phyloP scores from a whole-genome alignment of 2,113 vertebrate genomes.

The Oreotrochilus melanogaster region DNA sequence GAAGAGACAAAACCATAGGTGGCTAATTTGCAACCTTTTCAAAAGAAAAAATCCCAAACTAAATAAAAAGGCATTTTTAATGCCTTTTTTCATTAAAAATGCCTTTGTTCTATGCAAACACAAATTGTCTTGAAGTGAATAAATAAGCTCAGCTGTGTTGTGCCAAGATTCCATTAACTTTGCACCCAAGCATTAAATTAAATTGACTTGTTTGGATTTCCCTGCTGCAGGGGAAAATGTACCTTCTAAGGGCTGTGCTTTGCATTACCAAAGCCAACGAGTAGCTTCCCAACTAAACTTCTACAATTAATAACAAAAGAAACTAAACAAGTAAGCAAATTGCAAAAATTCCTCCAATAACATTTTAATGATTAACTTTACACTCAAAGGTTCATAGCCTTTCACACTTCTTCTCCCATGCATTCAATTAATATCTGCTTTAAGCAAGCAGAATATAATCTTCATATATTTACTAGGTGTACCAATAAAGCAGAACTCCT shows the following conservation, averaged over 20 bases:
- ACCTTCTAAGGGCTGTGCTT: conserved; percentile 52
- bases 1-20: neutral
- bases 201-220: conserved; percentile 59
- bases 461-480: neutral
- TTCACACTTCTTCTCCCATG: neutral
- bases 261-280: conserved; percentile 52
- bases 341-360: conserved; percentile 59
- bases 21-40: neutral
- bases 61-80: neutral
- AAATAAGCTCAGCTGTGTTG: conserved; percentile 70
- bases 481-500: neutral
- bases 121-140: neutral
- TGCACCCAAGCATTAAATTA: conserved; percentile 76
- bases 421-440: conserved; percentile 17
- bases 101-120: neutral
- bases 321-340: conserved; percentile 59
- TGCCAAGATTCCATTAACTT: conserved; percentile 73
- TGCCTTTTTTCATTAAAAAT: neutral
- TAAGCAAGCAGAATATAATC: neutral
- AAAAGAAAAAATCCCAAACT: neutral
- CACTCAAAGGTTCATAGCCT: neutral
- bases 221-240: conserved; percentile 40
- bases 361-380: conserved; percentile 33
- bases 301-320: conserved; percentile 59
- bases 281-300: conserved; percentile 16